These are phyloP conservation scores for Melolontha melolontha DNA, from an alignment of 2,888 invertebrate genomes.

Conservation along the genomic window DNA sequence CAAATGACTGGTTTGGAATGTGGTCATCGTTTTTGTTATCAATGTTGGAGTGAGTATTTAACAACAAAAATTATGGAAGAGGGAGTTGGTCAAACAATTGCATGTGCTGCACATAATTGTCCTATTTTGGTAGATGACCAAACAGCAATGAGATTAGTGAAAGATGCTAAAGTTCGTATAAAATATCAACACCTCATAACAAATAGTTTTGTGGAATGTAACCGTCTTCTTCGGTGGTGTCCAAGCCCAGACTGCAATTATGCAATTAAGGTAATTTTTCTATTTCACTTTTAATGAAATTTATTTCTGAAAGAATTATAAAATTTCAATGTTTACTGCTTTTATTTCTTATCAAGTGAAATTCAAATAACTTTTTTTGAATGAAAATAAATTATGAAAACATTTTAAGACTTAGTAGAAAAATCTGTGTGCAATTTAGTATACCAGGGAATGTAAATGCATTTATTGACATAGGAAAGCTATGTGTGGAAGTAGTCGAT, in stretches of 20 bases:
- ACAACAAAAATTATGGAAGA: slow-evolving; percentile 99
- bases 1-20: slow-evolving; percentile 97
- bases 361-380: no score
- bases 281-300: no score
- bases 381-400: no score
- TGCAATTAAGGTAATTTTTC: slow-evolving; percentile 79
- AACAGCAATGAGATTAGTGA: slow-evolving; percentile 92
- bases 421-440: no score
- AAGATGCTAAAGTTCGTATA: slow-evolving; percentile 87
- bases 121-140: slow-evolving; percentile 98
- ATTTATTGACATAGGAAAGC: no score
- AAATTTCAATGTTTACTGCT: no score
- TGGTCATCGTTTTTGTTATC: slow-evolving; percentile 95
- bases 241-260: slow-evolving; percentile 98
- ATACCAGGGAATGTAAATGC: no score
- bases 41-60: slow-evolving; percentile 97
- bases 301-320: no score
- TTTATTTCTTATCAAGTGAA: no score
- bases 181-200: slow-evolving; percentile 98
- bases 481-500: no score
- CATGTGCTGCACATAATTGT: slow-evolving; percentile 97
- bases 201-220: slow-evolving; percentile 99
- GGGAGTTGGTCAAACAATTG: slow-evolving; percentile 95
- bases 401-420: no score
- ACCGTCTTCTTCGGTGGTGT: slow-evolving; percentile 96